Evolutionary conservation across 1,140 invertebrate species (phyloP), one percentile per base, ranked within the genome.

Genomic region (Drosophila tropicalis): DNA sequence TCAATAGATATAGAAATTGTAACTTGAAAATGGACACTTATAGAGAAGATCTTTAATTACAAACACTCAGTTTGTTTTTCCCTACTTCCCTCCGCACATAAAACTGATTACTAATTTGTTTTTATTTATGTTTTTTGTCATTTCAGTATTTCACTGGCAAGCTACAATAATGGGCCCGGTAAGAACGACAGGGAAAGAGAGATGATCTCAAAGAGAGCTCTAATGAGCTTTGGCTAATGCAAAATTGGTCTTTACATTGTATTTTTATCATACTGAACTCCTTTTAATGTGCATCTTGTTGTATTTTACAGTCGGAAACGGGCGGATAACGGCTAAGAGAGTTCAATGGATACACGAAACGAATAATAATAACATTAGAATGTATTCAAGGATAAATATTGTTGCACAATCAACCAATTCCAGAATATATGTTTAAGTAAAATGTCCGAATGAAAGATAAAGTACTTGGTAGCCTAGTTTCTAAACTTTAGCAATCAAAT

Each of bases 141-240:
- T 97, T 97, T 90, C 94, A 98, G 97, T 99, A 93, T 99, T 98
- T 95, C 97, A 99, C 93, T 99, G 98, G 98, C 97, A 98, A 94
- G 98, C 98, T 93, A 99, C 98, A 94, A 99, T 99, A 92, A 98
- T 99, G 98, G 98, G 98, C 94, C 98, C 98, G 94, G 97, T 98
- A 95, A 97, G 97, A 96, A 29, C 29, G 93, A 44, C 5, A 10
- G 34, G 5, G 34, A 36, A 9, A 17, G n/a, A 15, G 17, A 9
- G 9, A 3, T 5, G 29, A 22, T 19, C 44, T 19, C 17, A 19
- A 17, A 19, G 7, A 47, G 44, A 51, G 17, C 9, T 36, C 9
- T 51, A 17, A 29, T 47, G 83, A 65, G n/a, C 15, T 6, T 1
- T 25, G 32, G 17, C 56, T 19, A 57, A 19, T 36, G 9, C 15